phyloP scores from a whole-genome alignment of 1,140 invertebrate species.

The Trichogramma pretiosum region DNA sequence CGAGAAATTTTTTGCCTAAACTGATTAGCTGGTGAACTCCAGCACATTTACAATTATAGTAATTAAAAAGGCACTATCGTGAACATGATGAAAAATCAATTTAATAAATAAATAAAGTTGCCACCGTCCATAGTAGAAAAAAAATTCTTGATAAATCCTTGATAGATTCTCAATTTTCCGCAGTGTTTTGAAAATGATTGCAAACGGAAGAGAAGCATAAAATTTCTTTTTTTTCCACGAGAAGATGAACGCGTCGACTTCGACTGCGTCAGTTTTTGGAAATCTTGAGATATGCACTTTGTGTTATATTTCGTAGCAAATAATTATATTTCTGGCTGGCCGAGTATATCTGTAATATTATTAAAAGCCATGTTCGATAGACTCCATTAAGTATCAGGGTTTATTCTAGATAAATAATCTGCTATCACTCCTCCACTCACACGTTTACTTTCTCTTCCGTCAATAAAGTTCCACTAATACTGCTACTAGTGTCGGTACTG shows the following conservation, averaged over 20 bases:
- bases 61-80: too few relatives aligned
- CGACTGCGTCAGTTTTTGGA: neutral
- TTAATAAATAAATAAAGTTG: too few relatives aligned
- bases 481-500: too few relatives aligned
- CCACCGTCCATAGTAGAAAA: too few relatives aligned
- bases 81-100: too few relatives aligned
- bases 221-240: conserved; percentile 18
- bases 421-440: conserved; percentile 19
- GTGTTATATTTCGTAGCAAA: conserved; percentile 13
- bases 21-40: too few relatives aligned
- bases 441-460: too few relatives aligned
- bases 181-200: conserved; percentile 16
- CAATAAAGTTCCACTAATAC: too few relatives aligned
- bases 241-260: conserved; percentile 17
- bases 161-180: conserved; percentile 22
- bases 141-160: too few relatives aligned
- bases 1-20: too few relatives aligned
- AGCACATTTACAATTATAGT: too few relatives aligned
- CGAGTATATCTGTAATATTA: conserved; percentile 17
- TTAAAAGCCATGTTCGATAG: conserved; percentile 10
- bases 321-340: conserved; percentile 9
- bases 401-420: conserved; percentile 20
- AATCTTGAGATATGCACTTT: conserved; percentile 5
- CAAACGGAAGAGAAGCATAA: conserved; percentile 24
- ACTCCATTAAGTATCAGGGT: conserved; percentile 11